Conservation (phyloP, 1,140 invertebrate species). For the Drosophila ironensis region DNA sequence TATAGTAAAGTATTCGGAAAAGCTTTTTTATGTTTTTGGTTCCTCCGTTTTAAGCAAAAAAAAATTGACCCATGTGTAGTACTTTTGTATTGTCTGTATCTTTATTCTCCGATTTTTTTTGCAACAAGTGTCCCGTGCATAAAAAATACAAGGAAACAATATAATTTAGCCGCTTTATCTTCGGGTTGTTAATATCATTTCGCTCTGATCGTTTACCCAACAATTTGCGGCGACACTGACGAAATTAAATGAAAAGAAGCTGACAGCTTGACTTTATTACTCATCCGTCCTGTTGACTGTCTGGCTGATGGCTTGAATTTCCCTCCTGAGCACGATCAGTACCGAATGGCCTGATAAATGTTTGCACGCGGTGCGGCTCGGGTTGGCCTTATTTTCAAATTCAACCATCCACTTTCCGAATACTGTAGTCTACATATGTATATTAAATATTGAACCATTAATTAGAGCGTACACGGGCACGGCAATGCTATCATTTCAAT, state of each 20-base stretch:
- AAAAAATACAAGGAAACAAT: slow-evolving; percentile 29
- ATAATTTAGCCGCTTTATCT: slow-evolving; percentile 22
- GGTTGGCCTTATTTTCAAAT: too few species aligned
- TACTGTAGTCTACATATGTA: too few species aligned
- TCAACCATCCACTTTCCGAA: slow-evolving; percentile 63
- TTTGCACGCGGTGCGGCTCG: slow-evolving; percentile 36
- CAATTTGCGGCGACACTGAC: slow-evolving; percentile 24
- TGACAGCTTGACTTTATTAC: slow-evolving; percentile 74
- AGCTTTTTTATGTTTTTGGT: slow-evolving; percentile 11
- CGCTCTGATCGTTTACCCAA: slow-evolving; percentile 60
- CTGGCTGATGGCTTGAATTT: not conserved
- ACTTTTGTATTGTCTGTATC: slow-evolving; percentile 21
- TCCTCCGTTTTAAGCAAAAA: not conserved
- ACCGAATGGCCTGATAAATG: slow-evolving; percentile 62
- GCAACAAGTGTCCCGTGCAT: slow-evolving; percentile 10
- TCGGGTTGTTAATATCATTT: slow-evolving; percentile 41
- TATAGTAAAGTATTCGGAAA: not conserved
- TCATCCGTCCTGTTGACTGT: slow-evolving; percentile 59
- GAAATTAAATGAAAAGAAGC: slow-evolving; percentile 6
- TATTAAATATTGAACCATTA: too few species aligned
- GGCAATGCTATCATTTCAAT: too few species aligned
- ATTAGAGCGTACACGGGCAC: slow-evolving; percentile 32
- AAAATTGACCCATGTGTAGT: slow-evolving; percentile 6
- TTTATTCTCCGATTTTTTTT: slow-evolving; percentile 3
- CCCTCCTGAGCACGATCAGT: slow-evolving; percentile 61